Conservation (phyloP, 2,888 invertebrate genomes). For the Antheraea assamensis region DNA sequence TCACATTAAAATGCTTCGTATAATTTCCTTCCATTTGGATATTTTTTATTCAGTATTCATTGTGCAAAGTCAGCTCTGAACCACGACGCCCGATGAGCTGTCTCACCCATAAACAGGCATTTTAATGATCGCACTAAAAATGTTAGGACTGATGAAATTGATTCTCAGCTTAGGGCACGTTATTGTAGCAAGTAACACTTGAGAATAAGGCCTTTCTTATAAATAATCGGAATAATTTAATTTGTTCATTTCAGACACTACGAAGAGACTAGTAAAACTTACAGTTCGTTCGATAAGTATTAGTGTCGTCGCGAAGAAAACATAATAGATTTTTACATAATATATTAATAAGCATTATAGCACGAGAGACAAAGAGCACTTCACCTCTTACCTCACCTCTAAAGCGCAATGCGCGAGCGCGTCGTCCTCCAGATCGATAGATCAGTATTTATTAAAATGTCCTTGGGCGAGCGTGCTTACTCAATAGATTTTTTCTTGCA, state of each 20-base stretch:
- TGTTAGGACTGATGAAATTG: constrained; percentile 51
- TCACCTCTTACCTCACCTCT: too few relatives aligned
- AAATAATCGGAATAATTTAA: not conserved
- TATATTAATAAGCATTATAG: too few relatives aligned
- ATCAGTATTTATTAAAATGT: too few relatives aligned
- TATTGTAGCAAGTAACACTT: not conserved
- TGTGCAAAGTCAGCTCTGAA: constrained; percentile 26
- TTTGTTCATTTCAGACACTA: not conserved
- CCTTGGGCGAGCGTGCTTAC: too few relatives aligned
- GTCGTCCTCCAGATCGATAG: too few relatives aligned
- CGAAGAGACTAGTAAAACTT: not conserved
- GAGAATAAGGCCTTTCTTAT: not conserved
- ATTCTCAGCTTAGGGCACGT: constrained; percentile 38
- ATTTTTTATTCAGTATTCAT: constrained; percentile 26
- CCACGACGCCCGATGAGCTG: constrained; percentile 43
- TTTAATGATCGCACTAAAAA: constrained; percentile 50
- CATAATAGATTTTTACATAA: too few relatives aligned
- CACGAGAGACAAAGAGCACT: too few relatives aligned
- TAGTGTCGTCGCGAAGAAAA: not conserved
- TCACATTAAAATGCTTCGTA: constrained; percentile 7
- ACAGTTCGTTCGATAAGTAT: not conserved
- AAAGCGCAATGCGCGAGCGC: too few relatives aligned
- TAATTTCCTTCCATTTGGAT: not conserved
- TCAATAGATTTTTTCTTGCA: too few relatives aligned
- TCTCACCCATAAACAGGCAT: constrained; percentile 36